Base-by-base conservation (phyloP, 35 echinoderm and acorn worm species). In the Ophiothrix spiculata region DNA sequence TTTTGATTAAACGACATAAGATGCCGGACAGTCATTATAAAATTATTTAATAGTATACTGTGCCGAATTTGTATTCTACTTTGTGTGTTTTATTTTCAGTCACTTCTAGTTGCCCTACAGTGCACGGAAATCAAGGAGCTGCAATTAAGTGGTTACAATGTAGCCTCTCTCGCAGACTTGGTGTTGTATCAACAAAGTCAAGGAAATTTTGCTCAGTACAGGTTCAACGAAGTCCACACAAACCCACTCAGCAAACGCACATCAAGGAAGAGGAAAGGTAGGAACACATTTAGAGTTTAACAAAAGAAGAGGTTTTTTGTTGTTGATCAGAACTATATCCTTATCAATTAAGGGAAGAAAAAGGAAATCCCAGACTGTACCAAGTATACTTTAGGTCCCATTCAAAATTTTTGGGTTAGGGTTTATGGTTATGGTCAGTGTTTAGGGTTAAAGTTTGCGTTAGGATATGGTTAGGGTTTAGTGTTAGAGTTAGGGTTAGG, bases 221-320 rank as follows among this genome's bases (percentile, higher is more conserved):
- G 96, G 23, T 78, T 89, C 31, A 91, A 94, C 35, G 82, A 99
- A 78, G 92, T 94, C 8, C 86, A 99, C 42, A 14, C 60, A 13
- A 99, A 99, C 36, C 96, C 96, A 16, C 78, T 99, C 35, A 45
- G 79, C 81, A 86, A 83, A 31, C 83, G 39, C 6, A 84, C 79
- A 49, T 75, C 64, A 36, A 93, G 81, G 38, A 99, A 99, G 75
- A 88, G 96, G 60, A 94, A 84, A 94, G 86, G 96, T 94, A 83
- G 56, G 83, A 38, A 33, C 25, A 32, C 14, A 6, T 29, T 39
- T 1, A 11, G 6, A 49, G 6, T 49, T 49, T 49, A n/a, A n/a
- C 42, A 49, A 10, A 49, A 10, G 42, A 6, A 10, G 42, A 10
- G 42, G 19, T 49, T 49, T 49, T 49, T 10, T 10, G n/a, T n/a